Base-by-base conservation (phyloP, 2,888 invertebrate genomes). In the Lapara coniferarum region DNA sequence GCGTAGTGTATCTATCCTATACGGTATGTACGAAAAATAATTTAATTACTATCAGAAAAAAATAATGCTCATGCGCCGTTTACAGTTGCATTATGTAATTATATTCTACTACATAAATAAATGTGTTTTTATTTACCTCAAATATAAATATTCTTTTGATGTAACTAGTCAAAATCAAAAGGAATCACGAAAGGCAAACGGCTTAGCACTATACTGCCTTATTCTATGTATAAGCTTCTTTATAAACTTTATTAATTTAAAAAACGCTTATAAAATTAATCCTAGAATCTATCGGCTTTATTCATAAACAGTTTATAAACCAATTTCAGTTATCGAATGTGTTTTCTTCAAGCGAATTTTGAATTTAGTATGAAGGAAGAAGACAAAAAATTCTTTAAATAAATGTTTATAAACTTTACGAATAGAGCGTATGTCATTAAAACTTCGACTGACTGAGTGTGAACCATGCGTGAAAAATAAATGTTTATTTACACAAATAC, bases 241-340 rank as follows among this genome's bases (percentile, higher is more conserved):
- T 46, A 46, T 63, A 63, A 63, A 46, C 19, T 19, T 16, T 46
- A 4, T 63, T 16, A n/a, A n/a, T n/a, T 16, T 63, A 19, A 49
- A 63, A 63, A 63, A 63, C 63, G 63, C 63, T 63, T 63, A 19
- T 19, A 49, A 19, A 5, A 49, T 13, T 63, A 63, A 63, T 19
- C 19, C 13, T 63, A 44, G 44, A 16, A 63, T 63, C 55, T 16
- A 55, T 25, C 25, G 25, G 25, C 25, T 2, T 25, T n/a, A n/a
- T n/a, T 25, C 25, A 25, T 25, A 25, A 25, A 25, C 25, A 25
- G 25, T 25, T 25, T 25, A 25, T 25, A 25, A 25, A 25, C 25
- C 25, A 2, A 25, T 25, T 25, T 25, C 2, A 25, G 25, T 25
- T 25, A 25, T 25, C 25, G 2, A 25, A 25, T 25, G 25, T 25